A percentile compares a stretch with the other conserved stretches of the same genome.
Conservation (phyloP, 2,797 vertebrate genomes). For the Coreius guichenoti region DNA sequence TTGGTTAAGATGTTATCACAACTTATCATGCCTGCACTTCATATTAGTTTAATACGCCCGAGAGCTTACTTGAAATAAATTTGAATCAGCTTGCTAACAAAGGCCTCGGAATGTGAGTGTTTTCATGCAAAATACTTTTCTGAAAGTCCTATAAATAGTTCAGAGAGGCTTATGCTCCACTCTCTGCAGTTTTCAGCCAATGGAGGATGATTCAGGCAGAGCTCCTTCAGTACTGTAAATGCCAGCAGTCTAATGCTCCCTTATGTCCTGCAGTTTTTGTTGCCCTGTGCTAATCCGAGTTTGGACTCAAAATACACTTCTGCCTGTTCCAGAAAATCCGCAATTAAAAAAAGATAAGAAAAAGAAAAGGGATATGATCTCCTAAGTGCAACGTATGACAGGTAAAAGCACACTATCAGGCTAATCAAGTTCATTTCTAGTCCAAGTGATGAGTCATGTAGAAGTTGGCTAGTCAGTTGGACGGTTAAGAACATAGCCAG, state of each 20-base stretch:
- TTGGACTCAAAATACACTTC: slow-evolving; percentile 74
- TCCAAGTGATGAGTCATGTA: slow-evolving; percentile 39
- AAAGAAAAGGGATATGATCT: neutral
- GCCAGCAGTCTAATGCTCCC: slow-evolving; percentile 49
- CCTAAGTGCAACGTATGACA: neutral
- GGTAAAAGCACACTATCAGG: slow-evolving; percentile 6
- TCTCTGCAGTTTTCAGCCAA: slow-evolving; percentile 39
- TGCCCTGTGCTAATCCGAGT: slow-evolving; percentile 70
- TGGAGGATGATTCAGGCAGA: slow-evolving; percentile 34
- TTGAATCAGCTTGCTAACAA: slow-evolving; percentile 68
- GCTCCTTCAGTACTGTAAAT: slow-evolving; percentile 48
- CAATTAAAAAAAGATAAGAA: slow-evolving; percentile 6
- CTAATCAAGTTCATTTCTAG: slow-evolving; percentile 30
- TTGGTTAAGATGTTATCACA: slow-evolving; percentile 44
- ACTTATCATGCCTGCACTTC: slow-evolving; percentile 56
- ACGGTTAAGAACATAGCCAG: slow-evolving; percentile 54
- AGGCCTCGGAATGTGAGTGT: slow-evolving; percentile 38
- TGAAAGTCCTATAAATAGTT: slow-evolving; percentile 43
- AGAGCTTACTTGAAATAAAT: slow-evolving; percentile 66
- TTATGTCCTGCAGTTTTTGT: slow-evolving; percentile 47
- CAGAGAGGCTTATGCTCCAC: slow-evolving; percentile 25
- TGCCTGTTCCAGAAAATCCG: slow-evolving; percentile 61
- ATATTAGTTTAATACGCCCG: slow-evolving; percentile 56
- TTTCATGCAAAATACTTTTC: slow-evolving; percentile 41
- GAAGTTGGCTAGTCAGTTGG: slow-evolving; percentile 42